Percentiles rank a stretch among this genome's conserved stretches.
Evolutionary conservation across 1,140 invertebrate genomes (phyloP).

Genomic region (Bactericera cockerelli): DNA sequence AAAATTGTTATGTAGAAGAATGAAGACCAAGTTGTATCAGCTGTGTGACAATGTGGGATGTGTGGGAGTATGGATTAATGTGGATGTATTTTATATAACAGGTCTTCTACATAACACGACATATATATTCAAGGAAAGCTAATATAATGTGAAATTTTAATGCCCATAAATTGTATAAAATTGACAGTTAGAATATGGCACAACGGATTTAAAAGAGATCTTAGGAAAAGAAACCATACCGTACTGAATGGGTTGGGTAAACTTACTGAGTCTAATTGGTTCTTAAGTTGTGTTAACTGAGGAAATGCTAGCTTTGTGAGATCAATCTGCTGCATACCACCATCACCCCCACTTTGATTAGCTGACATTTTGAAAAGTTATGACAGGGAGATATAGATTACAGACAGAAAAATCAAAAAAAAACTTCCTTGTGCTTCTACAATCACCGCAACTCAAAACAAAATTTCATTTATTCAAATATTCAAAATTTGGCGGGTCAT

Average conservation of each 20-base stretch:
- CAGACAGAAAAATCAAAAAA: too few relatives aligned
- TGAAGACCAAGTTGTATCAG: too few relatives aligned
- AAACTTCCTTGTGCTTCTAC: too few relatives aligned
- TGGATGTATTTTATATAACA: background rate
- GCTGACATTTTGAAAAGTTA: background rate
- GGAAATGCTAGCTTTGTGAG: constrained; percentile 57
- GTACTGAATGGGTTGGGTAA: background rate
- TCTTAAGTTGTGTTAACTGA: constrained; percentile 63
- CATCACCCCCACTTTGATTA: constrained; percentile 15
- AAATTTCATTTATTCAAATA: too few relatives aligned
- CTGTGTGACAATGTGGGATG: too few relatives aligned
- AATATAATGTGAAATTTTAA: background rate
- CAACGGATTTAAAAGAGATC: background rate
- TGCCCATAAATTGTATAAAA: background rate
- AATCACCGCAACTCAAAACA: too few relatives aligned
- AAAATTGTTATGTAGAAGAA: too few relatives aligned
- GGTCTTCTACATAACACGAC: background rate
- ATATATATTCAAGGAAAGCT: background rate
- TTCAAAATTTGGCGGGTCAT: too few relatives aligned
- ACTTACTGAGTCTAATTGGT: constrained; percentile 68
- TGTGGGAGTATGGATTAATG: too few relatives aligned
- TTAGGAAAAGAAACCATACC: background rate
- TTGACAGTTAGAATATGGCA: background rate
- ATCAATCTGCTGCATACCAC: constrained; percentile 57
- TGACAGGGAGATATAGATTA: too few relatives aligned